Base-by-base conservation (phyloP, 2,113 vertebrate species). In the Rhinogobius similis region DNA sequence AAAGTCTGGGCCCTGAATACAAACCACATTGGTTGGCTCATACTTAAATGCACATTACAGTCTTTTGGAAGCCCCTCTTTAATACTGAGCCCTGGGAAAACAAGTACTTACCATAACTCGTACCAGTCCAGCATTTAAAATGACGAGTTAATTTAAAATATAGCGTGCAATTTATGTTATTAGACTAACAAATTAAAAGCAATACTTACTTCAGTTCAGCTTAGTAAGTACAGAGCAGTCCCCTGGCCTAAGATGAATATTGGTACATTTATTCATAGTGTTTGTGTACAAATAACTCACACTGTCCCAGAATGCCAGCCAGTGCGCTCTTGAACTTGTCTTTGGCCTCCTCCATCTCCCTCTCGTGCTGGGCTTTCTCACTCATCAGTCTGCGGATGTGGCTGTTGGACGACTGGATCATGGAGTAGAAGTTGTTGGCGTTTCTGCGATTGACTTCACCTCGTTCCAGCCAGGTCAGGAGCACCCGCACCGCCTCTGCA, bases 381-480 rank as follows among this genome's bases (percentile, higher is more conserved):
- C 93, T 93, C 79, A 96, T 91, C 23, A 99, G 92, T 20, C 95
- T 89, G 67, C 96, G 96, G 74, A 98, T 88, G 69, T 99, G 97
- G 89, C 97, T 97, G 85, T 97, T 98, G 73, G 96, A 95, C 0
- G 96, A 97, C 88, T 99, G 97, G 91, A 99, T 97, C 97, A 99
- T 99, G 74, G 97, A 98, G 87, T 98, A 98, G 92, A 99, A 98
- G 92, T 95, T 98, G 90, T 98, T 99, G 84, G 97, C 96, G 0
- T 95, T 98, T 55, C 96, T 93, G 21, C 96, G 95, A 90, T 97
- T 99, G 74, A 99, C 97, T 55, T 98, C 97, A 0, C 97, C 96
- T 4, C 96, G 93, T 21, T 99, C 97, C 81, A 98, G 92, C 97
- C 97, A 99, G 53, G 96, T 96, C 69, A 97, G 87, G 83, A 99